Base-by-base conservation (phyloP, 2,797 vertebrate species). In the Ctenosaura bakeri region DNA sequence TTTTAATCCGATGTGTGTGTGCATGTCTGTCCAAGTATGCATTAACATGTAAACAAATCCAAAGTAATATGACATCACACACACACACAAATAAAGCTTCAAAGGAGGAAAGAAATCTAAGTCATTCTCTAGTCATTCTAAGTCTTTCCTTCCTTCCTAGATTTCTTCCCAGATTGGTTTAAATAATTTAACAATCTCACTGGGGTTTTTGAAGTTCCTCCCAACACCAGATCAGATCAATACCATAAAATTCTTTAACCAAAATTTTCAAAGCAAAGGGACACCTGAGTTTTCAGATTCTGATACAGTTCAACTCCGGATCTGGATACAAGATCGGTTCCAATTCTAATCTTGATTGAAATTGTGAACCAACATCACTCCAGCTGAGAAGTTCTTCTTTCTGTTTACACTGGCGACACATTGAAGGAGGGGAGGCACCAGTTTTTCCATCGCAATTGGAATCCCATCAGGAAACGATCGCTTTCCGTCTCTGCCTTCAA, bases 131-230 rank as follows among this genome's bases (percentile, higher is more conserved):
- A 88, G 42, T 46, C 4, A 46, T 46, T 46, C 42, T 46, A 46
- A 46, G 4, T 46, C 42, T 46, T 46, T 46, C 42, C 4, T 46
- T 46, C 42, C 2, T 46, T 46, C 2, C 42, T 46, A 46, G 42
- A 46, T 4, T 46, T 46, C 42, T 46, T 46, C 78, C 9, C 6
- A 0, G 90, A 46, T 29, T 74, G n/a, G 92, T 95, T 92, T 77
- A 88, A 93, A 90, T 87, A 92, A n/a, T 54, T 26, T 79, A 73
- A 29, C n/a, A 35, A 81, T 94, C 46, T 81, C 87, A 66, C 84
- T 4, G 76, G 6, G 80, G 54, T 14, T 83, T 92, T 77, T 84
- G 38, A 91, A 94, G 92, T 85, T 93, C 78, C 3, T 87, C 86
- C 90, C 0, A 0, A 46, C 77, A 22, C 93, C 80, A 89, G 69